phyloP scores from a whole-genome alignment of 2,797 vertebrate species.

The Sebastes cheni region DNA sequence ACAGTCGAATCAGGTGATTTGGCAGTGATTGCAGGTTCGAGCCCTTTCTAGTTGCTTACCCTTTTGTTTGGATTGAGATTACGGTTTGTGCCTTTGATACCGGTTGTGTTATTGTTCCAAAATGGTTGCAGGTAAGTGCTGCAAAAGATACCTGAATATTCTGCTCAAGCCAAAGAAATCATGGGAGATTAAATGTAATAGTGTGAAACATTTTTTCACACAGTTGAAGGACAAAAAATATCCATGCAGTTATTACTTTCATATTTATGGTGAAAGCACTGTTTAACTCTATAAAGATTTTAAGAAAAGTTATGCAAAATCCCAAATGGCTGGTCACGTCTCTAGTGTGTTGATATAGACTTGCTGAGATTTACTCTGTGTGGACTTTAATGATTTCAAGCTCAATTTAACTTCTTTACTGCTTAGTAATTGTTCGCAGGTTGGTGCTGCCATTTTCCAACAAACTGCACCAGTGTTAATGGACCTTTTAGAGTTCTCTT shows the following conservation, averaged over 20 bases:
- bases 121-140: not conserved
- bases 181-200: not conserved
- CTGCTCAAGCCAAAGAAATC: slow-evolving; percentile 27
- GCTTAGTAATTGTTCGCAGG: not conserved
- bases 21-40: not conserved
- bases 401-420: not conserved
- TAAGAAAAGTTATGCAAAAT: slow-evolving; percentile 2
- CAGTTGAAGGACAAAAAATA: not conserved
- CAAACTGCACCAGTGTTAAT: not conserved
- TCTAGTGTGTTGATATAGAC: too few relatives aligned
- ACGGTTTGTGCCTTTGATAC: slow-evolving; percentile 33
- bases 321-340: not conserved
- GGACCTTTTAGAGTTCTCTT: not conserved
- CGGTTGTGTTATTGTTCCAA: not conserved
- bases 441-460: not conserved
- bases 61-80: slow-evolving; percentile 6
- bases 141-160: not conserved
- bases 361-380: too few relatives aligned
- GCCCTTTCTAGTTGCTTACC: not conserved
- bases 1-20: not conserved
- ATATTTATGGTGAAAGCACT: not conserved
- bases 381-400: not conserved
- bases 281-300: not conserved
- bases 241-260: not conserved
- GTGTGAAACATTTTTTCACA: not conserved